Evolutionary conservation across 1,140 invertebrate genomes (phyloP), one percentile per base, ranked within the genome.

Genomic region (Tyrophagus putrescentiae): DNA sequence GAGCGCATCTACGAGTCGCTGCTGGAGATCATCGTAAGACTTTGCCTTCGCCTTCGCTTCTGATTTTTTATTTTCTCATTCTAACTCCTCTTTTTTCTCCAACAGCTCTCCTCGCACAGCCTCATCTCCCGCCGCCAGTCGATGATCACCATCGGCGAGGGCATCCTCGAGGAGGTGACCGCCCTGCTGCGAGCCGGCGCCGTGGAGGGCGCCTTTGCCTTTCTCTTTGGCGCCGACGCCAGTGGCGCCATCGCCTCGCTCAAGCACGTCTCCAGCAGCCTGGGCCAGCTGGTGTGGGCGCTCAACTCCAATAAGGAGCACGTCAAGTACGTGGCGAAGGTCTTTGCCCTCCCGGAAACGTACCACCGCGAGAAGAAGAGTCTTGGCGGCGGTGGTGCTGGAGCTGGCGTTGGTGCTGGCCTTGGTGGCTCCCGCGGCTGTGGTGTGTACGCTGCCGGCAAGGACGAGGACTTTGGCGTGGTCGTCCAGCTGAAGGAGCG

Each of bases 291-390:
- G 21, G 39, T 54, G 3, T 54, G 52, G 52, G 52, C 52, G 25
- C 27, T 54, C 16, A 54, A 54, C 25, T 54, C 52, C n/a, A 54
- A 54, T 33, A 36, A 31, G 27, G 52, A 54, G 13, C 52, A 54
- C 27, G 39, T 54, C 52, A 13, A 27, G 13, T 54, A 54, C 39
- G 52, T 54, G 13, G 9, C 7, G n/a, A 54, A 54, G 27, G 52
- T 54, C 3, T 54, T 31, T 31, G 3, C 4, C 21, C 1, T 54
- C 3, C 52, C 52, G 1, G 52, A 54, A 4, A 13, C 5, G 1
- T 54, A 31, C 25, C n/a, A 23, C 25, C 52, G 50, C 5, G 16
- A 6, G n/a, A 5, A 21, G 18, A 42, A 42, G 4, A 39, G 4
- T 23, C 18, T 42, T 42, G 25, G 18, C 41, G 27, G 27, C 11